Conservation (phyloP, 1,140 invertebrate species). For the Drosophila pruinosa region DNA sequence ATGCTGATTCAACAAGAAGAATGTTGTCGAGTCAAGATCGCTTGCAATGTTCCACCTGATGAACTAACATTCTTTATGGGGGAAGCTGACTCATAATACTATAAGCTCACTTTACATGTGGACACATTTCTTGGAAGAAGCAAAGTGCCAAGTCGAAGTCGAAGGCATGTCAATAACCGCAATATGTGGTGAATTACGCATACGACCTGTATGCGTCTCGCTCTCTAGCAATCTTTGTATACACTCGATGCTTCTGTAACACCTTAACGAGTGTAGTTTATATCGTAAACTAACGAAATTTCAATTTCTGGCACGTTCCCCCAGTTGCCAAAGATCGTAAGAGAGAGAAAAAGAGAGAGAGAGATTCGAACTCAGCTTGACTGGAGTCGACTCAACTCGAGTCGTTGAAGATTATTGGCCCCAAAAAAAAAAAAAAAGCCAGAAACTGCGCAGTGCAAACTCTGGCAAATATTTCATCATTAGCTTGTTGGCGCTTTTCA, state of each 20-base stretch:
- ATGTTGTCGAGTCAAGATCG: neutral
- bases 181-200: slow-evolving; percentile 55
- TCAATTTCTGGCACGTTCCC: slow-evolving; percentile 63
- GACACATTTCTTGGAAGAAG: slow-evolving; percentile 49
- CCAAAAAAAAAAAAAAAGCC: slow-evolving; percentile 27
- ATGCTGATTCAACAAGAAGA: neutral
- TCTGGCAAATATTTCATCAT: slow-evolving; percentile 74
- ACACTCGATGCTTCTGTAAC: slow-evolving; percentile 8
- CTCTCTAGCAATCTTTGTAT: neutral
- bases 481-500: slow-evolving; percentile 71
- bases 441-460: slow-evolving; percentile 67
- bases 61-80: slow-evolving; percentile 3
- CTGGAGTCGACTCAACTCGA: slow-evolving; percentile 7
- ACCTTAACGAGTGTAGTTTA: slow-evolving; percentile 20
- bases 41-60: neutral
- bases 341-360: neutral
- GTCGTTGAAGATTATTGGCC: slow-evolving; percentile 57
- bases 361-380: slow-evolving; percentile 34
- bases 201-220: slow-evolving; percentile 43
- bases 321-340: slow-evolving; percentile 18
- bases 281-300: slow-evolving; percentile 25
- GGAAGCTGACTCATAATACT: slow-evolving; percentile 17
- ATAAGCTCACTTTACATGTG: slow-evolving; percentile 43
- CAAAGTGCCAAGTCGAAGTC: slow-evolving; percentile 26
- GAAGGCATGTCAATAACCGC: slow-evolving; percentile 52